A percentile compares a stretch with the other conserved stretches of the same genome.
These are phyloP conservation scores for Coregonus suidteri DNA, from an alignment of 2,797 vertebrate species.

Conservation along the genomic window DNA sequence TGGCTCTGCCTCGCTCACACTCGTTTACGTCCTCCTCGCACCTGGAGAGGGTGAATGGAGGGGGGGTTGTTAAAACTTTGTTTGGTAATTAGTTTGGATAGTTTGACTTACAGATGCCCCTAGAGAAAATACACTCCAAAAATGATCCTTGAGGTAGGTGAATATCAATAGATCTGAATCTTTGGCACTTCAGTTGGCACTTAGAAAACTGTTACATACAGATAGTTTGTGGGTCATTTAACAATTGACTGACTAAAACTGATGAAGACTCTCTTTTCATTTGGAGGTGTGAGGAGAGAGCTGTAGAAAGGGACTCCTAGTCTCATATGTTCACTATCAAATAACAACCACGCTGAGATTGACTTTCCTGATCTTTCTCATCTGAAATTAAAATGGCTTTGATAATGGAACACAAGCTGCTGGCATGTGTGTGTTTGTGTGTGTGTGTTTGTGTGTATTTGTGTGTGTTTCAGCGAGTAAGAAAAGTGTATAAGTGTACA, in stretches of 20 bases:
- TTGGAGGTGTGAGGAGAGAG: too few species aligned
- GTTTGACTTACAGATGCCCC: not conserved
- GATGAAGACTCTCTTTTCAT: not conserved
- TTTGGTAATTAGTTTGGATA: not conserved
- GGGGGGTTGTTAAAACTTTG: not conserved
- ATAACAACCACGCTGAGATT: not conserved
- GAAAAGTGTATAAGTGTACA: not conserved
- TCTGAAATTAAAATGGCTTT: slow-evolving; percentile 14
- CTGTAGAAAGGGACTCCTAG: not conserved
- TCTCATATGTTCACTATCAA: not conserved
- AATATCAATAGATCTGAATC: not conserved
- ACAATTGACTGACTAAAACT: not conserved
- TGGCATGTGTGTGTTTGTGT: not conserved
- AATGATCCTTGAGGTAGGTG: not conserved
- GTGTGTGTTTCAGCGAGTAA: not conserved
- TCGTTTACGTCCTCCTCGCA: slow-evolving; percentile 96
- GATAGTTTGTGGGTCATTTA: not conserved
- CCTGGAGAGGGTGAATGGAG: slow-evolving; percentile 61
- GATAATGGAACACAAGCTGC: not conserved
- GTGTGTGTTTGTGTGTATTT: too few species aligned
- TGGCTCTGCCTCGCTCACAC: slow-evolving; percentile 79
- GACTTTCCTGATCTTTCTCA: not conserved
- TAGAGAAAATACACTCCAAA: not conserved
- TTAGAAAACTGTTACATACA: not conserved
- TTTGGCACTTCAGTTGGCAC: not conserved